Conservation (phyloP, 1,140 invertebrate species). For the Drosophila suzukii region DNA sequence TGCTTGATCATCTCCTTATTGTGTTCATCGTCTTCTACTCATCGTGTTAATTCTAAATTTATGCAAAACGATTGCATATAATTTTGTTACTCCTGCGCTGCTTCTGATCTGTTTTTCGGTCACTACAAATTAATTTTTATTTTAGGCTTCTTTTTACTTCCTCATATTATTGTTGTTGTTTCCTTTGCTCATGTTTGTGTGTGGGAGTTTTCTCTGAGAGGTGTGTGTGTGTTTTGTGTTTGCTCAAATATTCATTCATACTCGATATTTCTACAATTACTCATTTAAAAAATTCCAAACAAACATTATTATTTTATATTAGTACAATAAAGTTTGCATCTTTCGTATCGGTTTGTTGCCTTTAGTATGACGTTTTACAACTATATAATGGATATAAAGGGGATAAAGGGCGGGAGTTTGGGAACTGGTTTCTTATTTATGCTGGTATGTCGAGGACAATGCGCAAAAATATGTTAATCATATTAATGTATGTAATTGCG, state of each 20-base stretch:
- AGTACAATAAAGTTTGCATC: conserved; percentile 67
- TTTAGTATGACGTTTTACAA: conserved; percentile 63
- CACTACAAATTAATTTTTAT: conserved; percentile 32
- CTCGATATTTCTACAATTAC: conserved; percentile 75
- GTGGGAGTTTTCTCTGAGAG: conserved; percentile 14
- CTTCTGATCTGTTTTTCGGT: conserved; percentile 25
- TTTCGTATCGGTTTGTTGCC: conserved; percentile 36
- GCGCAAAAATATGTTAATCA: conserved; percentile 78
- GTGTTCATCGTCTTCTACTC: conserved; percentile 24
- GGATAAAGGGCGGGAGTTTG: conserved; percentile 12
- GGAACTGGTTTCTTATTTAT: conserved; percentile 22
- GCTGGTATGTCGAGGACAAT: conserved; percentile 50
- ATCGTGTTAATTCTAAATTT: conserved; percentile 57
- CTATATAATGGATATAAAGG: conserved; percentile 59
- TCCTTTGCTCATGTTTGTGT: conserved; percentile 23
- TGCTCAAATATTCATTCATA: conserved; percentile 69
- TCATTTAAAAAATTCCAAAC: conserved; percentile 77
- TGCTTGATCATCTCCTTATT: conserved; percentile 46
- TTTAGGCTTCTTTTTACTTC: conserved; percentile 13
- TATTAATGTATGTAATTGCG: conserved; percentile 78
- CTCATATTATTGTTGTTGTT: conserved; percentile 32
- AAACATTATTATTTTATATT: conserved; percentile 68
- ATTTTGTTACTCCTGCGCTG: conserved; percentile 50
- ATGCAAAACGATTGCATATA: conserved; percentile 71
- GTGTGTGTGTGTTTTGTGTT: conserved; percentile 37